Conservation (phyloP, 2,888 invertebrate species). For the Rhingia campestris region DNA sequence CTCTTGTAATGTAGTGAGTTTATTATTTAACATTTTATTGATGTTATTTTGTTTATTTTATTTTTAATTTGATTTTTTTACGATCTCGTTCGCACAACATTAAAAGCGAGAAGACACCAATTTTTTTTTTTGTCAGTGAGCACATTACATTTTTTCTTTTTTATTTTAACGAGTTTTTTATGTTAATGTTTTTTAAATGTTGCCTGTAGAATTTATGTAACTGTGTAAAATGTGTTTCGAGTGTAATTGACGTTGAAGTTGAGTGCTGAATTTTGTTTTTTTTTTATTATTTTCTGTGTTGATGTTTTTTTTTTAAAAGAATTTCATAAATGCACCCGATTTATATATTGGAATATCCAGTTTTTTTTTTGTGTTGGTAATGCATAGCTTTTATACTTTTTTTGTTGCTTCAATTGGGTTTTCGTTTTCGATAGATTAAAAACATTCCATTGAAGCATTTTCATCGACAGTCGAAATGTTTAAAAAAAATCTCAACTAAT, state of each 20-base stretch:
- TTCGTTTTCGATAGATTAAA: too few relatives aligned
- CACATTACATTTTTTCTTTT: slow-evolving; percentile 16
- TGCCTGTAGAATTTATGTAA: slow-evolving; percentile 28
- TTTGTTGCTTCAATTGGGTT: too few relatives aligned
- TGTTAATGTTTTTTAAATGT: slow-evolving; percentile 21
- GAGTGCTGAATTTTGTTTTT: slow-evolving; percentile 3
- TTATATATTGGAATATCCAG: slow-evolving; percentile 30
- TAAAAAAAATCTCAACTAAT: too few relatives aligned
- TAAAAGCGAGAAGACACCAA: slow-evolving; percentile 14
- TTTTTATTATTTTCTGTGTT: slow-evolving; percentile 3
- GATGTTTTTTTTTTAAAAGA: slow-evolving; percentile 34
- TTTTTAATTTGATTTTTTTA: slow-evolving; percentile 46
- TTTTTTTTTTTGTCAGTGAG: background rate
- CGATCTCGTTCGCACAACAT: slow-evolving; percentile 41
- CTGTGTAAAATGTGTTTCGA: slow-evolving; percentile 14
- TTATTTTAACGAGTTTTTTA: slow-evolving; percentile 21
- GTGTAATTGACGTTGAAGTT: slow-evolving; percentile 44
- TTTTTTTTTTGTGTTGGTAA: slow-evolving; percentile 67
- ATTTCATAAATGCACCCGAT: slow-evolving; percentile 51
- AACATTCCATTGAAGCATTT: too few relatives aligned
- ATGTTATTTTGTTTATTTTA: slow-evolving; percentile 25
- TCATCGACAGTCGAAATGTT: too few relatives aligned
- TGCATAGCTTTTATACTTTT: background rate
- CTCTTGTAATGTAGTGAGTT: slow-evolving; percentile 6
- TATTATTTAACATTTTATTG: slow-evolving; percentile 10